These are phyloP conservation scores for Pogonomyrmex barbatus DNA, from an alignment of 1,140 invertebrate species.

Conservation along the genomic window DNA sequence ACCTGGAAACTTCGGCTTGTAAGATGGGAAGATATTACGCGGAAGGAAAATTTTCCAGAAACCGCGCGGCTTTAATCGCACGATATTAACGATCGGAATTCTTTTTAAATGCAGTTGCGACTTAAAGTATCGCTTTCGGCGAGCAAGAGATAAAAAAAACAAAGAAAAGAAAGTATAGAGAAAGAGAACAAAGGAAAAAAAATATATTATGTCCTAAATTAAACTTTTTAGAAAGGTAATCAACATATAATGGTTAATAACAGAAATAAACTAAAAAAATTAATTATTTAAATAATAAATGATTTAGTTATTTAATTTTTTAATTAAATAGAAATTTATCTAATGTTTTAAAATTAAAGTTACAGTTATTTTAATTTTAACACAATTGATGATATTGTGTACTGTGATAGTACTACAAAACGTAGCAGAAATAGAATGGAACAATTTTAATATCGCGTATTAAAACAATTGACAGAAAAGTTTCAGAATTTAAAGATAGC, in stretches of 20 bases:
- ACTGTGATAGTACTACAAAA: background rate
- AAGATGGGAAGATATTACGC: constrained; percentile 34
- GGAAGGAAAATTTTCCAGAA: constrained; percentile 36
- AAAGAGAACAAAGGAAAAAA: background rate
- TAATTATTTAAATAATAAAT: background rate
- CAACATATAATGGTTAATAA: background rate
- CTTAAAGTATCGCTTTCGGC: constrained; percentile 39
- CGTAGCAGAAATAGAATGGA: background rate
- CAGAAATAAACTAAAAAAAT: constrained; percentile 3
- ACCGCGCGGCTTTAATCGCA: constrained; percentile 42
- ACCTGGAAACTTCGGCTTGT: constrained; percentile 51
- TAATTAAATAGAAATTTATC: background rate
- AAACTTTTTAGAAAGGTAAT: background rate
- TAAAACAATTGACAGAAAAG: background rate
- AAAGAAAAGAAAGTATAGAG: background rate
- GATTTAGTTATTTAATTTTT: background rate
- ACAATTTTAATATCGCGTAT: constrained; percentile 1
- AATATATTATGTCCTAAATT: background rate
- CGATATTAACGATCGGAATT: constrained; percentile 56
- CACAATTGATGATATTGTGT: background rate
- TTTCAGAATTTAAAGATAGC: background rate
- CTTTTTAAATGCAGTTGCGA: constrained; percentile 37
- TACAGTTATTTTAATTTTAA: background rate
- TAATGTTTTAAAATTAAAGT: background rate
- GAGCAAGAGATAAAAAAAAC: background rate